phyloP scores from a whole-genome alignment of 2,113 vertebrate genomes.

The Pipa parva region DNA sequence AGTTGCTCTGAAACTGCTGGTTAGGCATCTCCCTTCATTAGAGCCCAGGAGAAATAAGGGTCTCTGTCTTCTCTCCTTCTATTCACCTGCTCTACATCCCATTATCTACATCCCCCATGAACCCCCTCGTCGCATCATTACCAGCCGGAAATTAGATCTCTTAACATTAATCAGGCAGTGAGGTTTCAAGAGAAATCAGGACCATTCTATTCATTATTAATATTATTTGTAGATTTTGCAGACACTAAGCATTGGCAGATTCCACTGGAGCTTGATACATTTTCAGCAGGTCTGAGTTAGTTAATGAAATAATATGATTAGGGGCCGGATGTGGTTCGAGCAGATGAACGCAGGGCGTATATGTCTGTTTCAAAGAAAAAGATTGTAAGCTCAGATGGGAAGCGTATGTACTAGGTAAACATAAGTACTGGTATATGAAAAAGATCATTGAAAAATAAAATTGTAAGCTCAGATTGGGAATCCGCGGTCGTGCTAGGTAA shows the following conservation, averaged over 20 bases:
- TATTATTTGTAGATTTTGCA: slow-evolving; percentile 12
- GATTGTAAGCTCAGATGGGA: too few species aligned
- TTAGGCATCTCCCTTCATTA: not conserved
- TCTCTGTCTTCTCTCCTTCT: not conserved
- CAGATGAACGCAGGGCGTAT: too few species aligned
- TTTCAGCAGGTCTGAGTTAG: not conserved
- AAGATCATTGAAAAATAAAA: too few species aligned
- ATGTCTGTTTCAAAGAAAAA: too few species aligned
- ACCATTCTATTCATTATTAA: slow-evolving; percentile 18
- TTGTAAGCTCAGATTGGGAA: too few species aligned
- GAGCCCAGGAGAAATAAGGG: not conserved
- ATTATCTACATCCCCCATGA: not conserved
- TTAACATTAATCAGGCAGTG: slow-evolving; percentile 11
- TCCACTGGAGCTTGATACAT: too few species aligned
- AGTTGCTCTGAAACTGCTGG: slow-evolving; percentile 4
- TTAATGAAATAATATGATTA: slow-evolving; percentile 10
- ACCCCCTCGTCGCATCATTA: slow-evolving; percentile 25
- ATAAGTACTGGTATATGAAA: too few species aligned
- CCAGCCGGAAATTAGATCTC: slow-evolving; percentile 30
- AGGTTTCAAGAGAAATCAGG: not conserved
- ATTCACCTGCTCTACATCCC: slow-evolving; percentile 18
- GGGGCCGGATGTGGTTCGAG: too few species aligned
- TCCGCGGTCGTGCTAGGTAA: too few species aligned
- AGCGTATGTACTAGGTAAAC: too few species aligned
- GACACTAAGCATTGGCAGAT: too few species aligned